Evolutionary conservation across 2,113 vertebrate species (phyloP).

Genomic region (Piaya cayana): DNA sequence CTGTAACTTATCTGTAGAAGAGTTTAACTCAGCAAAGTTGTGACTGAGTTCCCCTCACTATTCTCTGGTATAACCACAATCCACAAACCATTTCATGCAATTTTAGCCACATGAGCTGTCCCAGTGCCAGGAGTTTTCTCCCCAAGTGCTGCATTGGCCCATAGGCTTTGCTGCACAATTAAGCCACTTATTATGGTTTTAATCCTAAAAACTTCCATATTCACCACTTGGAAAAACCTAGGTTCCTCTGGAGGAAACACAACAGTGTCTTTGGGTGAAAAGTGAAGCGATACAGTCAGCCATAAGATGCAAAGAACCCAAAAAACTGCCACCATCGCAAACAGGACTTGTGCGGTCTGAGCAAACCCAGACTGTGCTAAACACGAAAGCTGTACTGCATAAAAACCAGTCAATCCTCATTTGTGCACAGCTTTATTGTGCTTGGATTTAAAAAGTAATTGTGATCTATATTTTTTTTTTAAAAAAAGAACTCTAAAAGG

Average conservation of each 20-base stretch:
- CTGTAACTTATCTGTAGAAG: not conserved
- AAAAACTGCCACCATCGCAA: not conserved
- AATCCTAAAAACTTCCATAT: not conserved
- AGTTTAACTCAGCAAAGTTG: not conserved
- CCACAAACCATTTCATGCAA: not conserved
- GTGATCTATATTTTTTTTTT: not conserved
- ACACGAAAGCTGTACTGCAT: not conserved
- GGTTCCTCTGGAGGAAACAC: not conserved
- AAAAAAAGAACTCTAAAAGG: not conserved
- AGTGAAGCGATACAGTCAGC: not conserved
- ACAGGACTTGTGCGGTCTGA: fast-evolving
- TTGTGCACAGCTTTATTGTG: not conserved
- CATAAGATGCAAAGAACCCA: not conserved
- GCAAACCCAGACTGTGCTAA: not conserved
- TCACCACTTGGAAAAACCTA: not conserved
- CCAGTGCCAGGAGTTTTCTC: not conserved
- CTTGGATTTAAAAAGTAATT: not conserved
- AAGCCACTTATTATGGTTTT: not conserved
- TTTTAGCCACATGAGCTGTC: not conserved
- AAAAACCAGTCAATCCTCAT: not conserved
- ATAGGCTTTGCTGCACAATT: not conserved
- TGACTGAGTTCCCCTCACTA: not conserved
- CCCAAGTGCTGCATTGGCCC: not conserved
- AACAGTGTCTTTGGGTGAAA: not conserved
- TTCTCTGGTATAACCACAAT: not conserved